These are phyloP conservation scores for Microtus californicus DNA, from an alignment of 2,797 vertebrate genomes.

Conservation along the genomic window DNA sequence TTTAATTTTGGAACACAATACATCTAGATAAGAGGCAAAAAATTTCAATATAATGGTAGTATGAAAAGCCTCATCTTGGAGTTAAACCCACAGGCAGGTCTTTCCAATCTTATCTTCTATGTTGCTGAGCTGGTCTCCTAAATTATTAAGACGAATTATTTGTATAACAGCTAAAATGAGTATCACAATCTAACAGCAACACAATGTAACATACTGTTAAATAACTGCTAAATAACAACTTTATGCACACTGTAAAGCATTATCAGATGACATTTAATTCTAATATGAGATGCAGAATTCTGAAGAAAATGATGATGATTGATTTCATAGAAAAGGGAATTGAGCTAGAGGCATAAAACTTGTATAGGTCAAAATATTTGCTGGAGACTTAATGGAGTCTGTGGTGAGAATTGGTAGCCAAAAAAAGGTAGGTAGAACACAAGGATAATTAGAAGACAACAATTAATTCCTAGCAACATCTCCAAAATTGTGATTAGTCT, in stretches of 20 bases:
- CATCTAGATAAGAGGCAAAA: not conserved
- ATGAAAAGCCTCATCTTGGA: not conserved
- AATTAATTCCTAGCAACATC: not conserved
- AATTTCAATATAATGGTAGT: not conserved
- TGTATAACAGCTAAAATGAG: not conserved
- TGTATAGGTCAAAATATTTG: not conserved
- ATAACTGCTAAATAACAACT: not conserved
- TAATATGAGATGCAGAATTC: not conserved
- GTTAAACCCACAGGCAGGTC: not conserved
- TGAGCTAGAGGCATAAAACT: not conserved
- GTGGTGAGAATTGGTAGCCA: not conserved
- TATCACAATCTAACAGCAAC: not conserved
- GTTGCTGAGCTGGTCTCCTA: not conserved
- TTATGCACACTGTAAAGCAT: not conserved
- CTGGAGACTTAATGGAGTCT: not conserved
- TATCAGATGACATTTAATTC: not conserved
- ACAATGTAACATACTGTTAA: not conserved
- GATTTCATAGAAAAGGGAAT: constrained; percentile 6
- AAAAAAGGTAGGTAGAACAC: not conserved
- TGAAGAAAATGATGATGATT: not conserved
- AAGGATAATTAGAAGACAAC: not conserved
- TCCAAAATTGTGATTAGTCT: not conserved
- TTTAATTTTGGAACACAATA: not conserved
- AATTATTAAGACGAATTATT: not conserved
- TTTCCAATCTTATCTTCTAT: not conserved